phyloP scores from a whole-genome alignment of 1,140 invertebrate genomes.

The Helicorthomorpha holstii region DNA sequence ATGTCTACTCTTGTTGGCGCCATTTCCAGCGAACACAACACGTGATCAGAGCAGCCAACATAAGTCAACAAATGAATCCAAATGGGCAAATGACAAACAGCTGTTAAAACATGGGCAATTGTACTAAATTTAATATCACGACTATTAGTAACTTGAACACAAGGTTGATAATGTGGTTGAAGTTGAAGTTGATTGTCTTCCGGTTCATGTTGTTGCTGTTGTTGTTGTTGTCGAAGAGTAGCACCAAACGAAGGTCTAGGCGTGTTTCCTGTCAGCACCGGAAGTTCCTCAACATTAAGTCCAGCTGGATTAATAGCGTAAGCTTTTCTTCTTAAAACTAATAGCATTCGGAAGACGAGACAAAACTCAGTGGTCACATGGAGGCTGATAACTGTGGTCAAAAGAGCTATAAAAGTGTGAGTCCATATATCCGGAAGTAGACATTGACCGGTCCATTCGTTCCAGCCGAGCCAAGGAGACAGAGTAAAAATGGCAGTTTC shows the following conservation, averaged over 20 bases:
- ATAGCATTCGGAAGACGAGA: slow-evolving; percentile 11
- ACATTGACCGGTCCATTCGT: slow-evolving; percentile 12
- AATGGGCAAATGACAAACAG: slow-evolving; percentile 11
- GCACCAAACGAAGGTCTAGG: not conserved
- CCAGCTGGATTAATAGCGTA: slow-evolving; percentile 2
- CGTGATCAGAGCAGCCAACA: slow-evolving; percentile 8
- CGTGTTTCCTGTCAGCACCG: slow-evolving; percentile 5
- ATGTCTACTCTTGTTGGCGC: slow-evolving; percentile 10
- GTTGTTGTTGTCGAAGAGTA: not conserved
- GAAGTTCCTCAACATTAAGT: slow-evolving; percentile 10
- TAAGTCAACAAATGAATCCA: slow-evolving; percentile 12
- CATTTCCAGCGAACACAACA: slow-evolving; percentile 5
- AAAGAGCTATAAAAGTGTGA: slow-evolving; percentile 12
- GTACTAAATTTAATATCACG: slow-evolving; percentile 8
- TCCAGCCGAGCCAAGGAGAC: slow-evolving; percentile 15
- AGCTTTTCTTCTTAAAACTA: slow-evolving; percentile 1
- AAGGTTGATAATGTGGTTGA: too few relatives aligned
- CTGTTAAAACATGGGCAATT: slow-evolving; percentile 8
- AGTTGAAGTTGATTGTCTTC: too few relatives aligned
- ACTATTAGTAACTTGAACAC: slow-evolving; percentile 2
- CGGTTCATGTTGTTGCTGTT: not conserved
- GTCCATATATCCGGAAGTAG: slow-evolving; percentile 14
- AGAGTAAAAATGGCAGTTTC: slow-evolving; percentile 9
- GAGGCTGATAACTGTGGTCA: slow-evolving; percentile 10
- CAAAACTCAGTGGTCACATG: slow-evolving; percentile 9